Percentiles rank a stretch among this genome's conserved stretches.
phyloP scores from a whole-genome alignment of 2,797 vertebrate species.

The Falco concolor region DNA sequence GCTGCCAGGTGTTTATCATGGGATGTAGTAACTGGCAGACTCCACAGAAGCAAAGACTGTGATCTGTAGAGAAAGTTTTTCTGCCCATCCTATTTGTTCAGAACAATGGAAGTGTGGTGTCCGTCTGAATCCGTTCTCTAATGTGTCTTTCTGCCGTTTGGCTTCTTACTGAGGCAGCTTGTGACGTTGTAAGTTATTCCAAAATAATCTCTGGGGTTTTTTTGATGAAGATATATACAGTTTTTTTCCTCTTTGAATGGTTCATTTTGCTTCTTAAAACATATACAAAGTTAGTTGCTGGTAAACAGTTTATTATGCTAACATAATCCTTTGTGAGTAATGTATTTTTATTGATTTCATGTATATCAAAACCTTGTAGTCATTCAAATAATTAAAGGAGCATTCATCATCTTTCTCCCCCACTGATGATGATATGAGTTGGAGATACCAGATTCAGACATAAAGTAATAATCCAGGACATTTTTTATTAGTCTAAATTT shows the following conservation, averaged over 20 bases:
- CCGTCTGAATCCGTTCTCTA: neutral
- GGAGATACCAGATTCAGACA: neutral
- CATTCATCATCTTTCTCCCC: neutral
- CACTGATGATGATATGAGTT: neutral
- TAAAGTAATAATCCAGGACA: neutral
- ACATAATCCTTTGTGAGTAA: neutral
- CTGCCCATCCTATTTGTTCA: neutral
- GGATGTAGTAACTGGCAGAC: neutral
- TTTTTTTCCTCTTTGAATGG: neutral
- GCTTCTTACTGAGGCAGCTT: neutral
- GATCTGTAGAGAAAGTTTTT: neutral
- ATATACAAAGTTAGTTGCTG: neutral
- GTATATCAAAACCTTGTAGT: neutral
- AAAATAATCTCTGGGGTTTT: neutral
- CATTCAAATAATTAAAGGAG: neutral
- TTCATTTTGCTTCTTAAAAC: neutral
- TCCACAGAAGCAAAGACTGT: neutral
- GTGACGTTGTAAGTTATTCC: neutral
- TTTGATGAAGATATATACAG: neutral
- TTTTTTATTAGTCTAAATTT: neutral
- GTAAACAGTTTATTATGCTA: neutral
- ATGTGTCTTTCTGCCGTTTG: neutral
- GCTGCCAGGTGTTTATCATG: neutral
- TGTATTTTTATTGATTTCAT: neutral
- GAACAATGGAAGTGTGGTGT: neutral